Percentiles rank a stretch among this genome's conserved stretches.
Evolutionary conservation across 2,888 invertebrate species (phyloP).

Genomic region (Tipula vernalis): DNA sequence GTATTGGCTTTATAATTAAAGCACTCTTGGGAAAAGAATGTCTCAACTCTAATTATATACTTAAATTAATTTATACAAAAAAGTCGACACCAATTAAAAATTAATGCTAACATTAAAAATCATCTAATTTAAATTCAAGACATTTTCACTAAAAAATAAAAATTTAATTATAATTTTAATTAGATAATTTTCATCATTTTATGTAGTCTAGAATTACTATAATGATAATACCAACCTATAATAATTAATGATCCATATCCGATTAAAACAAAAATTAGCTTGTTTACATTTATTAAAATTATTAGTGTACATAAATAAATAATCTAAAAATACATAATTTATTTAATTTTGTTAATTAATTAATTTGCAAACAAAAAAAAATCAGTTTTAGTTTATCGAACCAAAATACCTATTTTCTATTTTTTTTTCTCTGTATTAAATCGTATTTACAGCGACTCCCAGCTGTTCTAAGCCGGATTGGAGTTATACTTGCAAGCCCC

Average conservation of each 20-base stretch:
- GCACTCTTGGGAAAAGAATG: background rate
- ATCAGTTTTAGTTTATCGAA: background rate
- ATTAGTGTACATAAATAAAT: background rate
- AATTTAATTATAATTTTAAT: background rate
- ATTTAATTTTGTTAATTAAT: background rate
- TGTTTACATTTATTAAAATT: background rate
- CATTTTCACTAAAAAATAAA: background rate
- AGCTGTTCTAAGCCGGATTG: constrained; percentile 91
- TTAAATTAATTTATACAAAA: background rate
- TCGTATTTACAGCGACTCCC: constrained; percentile 72
- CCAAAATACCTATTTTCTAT: constrained; percentile 5
- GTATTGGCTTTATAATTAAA: background rate
- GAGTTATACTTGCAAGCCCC: constrained; percentile 91
- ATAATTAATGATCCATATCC: background rate
- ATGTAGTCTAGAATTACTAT: background rate
- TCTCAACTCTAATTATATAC: background rate
- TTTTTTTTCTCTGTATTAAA: constrained; percentile 1
- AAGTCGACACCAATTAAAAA: background rate
- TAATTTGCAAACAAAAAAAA: background rate
- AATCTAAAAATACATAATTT: background rate
- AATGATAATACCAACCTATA: background rate
- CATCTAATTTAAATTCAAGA: background rate
- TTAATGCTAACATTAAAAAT: background rate
- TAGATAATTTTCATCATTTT: background rate
- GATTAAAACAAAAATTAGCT: background rate